Evolutionary conservation across 2,113 vertebrate species (phyloP), one percentile per base, ranked within the genome.

Genomic region (Herpetotheres cachinnans): DNA sequence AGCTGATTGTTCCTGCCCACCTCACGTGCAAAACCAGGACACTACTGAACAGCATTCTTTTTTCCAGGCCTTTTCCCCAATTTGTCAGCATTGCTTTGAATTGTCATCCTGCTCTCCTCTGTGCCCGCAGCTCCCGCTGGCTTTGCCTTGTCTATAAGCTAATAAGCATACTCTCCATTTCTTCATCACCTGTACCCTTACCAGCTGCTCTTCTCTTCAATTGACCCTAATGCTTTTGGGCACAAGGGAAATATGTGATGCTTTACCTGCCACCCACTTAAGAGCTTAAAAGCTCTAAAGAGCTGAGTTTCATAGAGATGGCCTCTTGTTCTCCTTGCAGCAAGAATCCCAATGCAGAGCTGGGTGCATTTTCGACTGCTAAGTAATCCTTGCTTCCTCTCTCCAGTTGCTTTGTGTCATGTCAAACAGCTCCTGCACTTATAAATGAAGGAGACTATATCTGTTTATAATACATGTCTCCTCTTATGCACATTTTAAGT

Each of bases 1-100:
- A 90, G 92, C 95, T 94, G 85, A 88, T 85, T 63, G 30, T 63
- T 87, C 56, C 92, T 32, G n/a, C 52, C 73, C 86, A 42, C 70
- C 74, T 82, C 65, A 61, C 94, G 66, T 0, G 1, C 1, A 42
- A 42, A 42, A 42, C 11, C 42, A 42, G 42, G 2, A 49, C 66
- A 82, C 86, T 76, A 34, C 74, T 76, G 82, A 88, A 54, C 42
- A 0, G 0, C 65, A 47, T 67, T 61, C 11, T 76, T 95, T 80
- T 66, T 74, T 63, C 81, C 77, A 87, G 69, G 38, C 59, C 59
- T 82, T 74, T 90, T 76, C 56, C 67, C 21, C 30, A 90, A 38
- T 26, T 77, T 89, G 42, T 77, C 52, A 82, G 38, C 38, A 21
- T 55, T 50, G 70, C 14, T 88, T 83, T 73, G 44, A 70, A 42